These are phyloP conservation scores for Tachina lurida DNA, from an alignment of 2,888 invertebrate genomes.

Conservation along the genomic window DNA sequence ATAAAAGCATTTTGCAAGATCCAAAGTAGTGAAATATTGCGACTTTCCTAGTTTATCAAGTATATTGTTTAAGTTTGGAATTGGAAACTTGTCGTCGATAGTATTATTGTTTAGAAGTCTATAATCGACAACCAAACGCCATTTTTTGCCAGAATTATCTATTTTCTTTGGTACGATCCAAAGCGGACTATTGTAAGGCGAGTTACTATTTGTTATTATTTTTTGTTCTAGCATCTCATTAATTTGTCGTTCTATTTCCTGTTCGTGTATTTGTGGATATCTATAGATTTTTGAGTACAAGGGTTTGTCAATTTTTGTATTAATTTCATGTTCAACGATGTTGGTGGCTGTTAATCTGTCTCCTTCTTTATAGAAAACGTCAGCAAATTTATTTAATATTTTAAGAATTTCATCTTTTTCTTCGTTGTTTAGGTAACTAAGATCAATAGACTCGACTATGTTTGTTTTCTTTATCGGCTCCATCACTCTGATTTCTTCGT, in stretches of 20 bases:
- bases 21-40: slow-evolving; percentile 8
- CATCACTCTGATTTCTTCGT: slow-evolving; percentile 9
- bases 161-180: slow-evolving; percentile 29
- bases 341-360: too few species aligned
- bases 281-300: slow-evolving; percentile 37
- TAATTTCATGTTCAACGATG: slow-evolving; percentile 32
- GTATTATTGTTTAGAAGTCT: slow-evolving; percentile 12
- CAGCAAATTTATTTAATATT: slow-evolving; percentile 21
- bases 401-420: slow-evolving; percentile 17
- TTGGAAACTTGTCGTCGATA: slow-evolving; percentile 21
- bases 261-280: slow-evolving; percentile 33
- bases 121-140: slow-evolving; percentile 13
- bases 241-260: slow-evolving; percentile 49
- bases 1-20: neutral
- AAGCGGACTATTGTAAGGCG: neutral
- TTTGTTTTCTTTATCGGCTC: neutral
- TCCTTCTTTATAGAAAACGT: too few species aligned
- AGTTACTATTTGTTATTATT: too few species aligned
- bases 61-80: slow-evolving; percentile 15
- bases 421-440: slow-evolving; percentile 22
- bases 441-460: slow-evolving; percentile 18
- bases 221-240: slow-evolving; percentile 1
- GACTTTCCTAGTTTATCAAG: slow-evolving; percentile 1
- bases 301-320: slow-evolving; percentile 31
- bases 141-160: neutral